Conservation (phyloP, 2,113 vertebrate genomes). For the Kryptolebias marmoratus region DNA sequence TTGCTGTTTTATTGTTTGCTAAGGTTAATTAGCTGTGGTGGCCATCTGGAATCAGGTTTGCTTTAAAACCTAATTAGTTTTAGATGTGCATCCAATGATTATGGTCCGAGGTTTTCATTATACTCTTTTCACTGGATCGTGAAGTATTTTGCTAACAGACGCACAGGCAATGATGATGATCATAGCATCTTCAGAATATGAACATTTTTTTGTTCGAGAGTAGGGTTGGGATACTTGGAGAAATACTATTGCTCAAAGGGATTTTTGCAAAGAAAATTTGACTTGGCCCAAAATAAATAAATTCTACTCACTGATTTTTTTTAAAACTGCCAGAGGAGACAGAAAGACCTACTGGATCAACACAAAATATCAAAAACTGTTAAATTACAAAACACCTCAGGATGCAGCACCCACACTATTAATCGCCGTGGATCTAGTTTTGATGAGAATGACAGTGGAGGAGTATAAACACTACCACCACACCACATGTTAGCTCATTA, state of each 20-base stretch:
- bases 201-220: not conserved
- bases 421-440: not conserved
- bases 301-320: slow-evolving; percentile 24
- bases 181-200: not conserved
- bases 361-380: slow-evolving; percentile 13
- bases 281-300: slow-evolving; percentile 27
- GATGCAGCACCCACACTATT: slow-evolving; percentile 1
- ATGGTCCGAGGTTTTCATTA: no score
- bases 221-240: no score
- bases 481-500: no score
- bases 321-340: not conserved
- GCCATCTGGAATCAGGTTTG: no score
- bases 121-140: no score
- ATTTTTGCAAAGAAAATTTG: no score
- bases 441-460: not conserved
- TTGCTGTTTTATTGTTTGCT: no score
- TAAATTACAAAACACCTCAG: slow-evolving; percentile 1
- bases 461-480: slow-evolving; percentile 3
- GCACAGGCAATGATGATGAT: not conserved
- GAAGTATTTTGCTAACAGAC: no score
- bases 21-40: no score
- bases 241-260: no score
- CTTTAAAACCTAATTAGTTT: no score
- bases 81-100: no score
- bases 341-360: slow-evolving; percentile 15